Evolutionary conservation across 2,113 vertebrate genomes (phyloP).

Genomic region (Aramus guarauna): DNA sequence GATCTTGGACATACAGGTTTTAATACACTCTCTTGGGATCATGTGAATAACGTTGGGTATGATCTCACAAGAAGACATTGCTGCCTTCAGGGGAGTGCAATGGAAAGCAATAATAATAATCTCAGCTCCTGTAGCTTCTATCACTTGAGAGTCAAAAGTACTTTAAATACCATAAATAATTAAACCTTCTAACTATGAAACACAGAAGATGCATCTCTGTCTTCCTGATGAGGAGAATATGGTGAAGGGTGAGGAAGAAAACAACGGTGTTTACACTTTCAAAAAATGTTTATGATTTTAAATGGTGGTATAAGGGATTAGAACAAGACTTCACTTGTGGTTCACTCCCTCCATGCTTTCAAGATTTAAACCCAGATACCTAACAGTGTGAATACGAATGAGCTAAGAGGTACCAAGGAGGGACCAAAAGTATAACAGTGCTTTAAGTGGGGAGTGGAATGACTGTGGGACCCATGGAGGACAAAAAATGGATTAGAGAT

Average conservation of each 20-base stretch:
- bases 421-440: not conserved
- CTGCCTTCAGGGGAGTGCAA: slow-evolving; percentile 13
- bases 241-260: not conserved
- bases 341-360: not conserved
- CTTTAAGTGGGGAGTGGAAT: not conserved
- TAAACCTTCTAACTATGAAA: slow-evolving; percentile 1
- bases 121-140: slow-evolving; percentile 8
- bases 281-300: slow-evolving; percentile 27
- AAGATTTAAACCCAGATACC: not conserved
- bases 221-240: slow-evolving; percentile 5
- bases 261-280: not conserved
- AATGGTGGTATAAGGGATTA: not conserved
- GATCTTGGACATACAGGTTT: slow-evolving; percentile 39
- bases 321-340: not conserved
- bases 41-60: slow-evolving; percentile 21
- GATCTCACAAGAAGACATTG: slow-evolving; percentile 32
- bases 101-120: slow-evolving; percentile 29
- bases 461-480: not conserved
- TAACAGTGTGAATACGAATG: not conserved
- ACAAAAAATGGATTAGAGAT: not conserved
- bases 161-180: slow-evolving; percentile 57
- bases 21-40: slow-evolving; percentile 14
- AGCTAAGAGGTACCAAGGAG: not conserved
- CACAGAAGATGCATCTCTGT: not conserved
- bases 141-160: slow-evolving; percentile 19